Evolutionary conservation across 2,113 vertebrate species (phyloP), one percentile per base, ranked within the genome.

Genomic region (Oostethus manadensis): DNA sequence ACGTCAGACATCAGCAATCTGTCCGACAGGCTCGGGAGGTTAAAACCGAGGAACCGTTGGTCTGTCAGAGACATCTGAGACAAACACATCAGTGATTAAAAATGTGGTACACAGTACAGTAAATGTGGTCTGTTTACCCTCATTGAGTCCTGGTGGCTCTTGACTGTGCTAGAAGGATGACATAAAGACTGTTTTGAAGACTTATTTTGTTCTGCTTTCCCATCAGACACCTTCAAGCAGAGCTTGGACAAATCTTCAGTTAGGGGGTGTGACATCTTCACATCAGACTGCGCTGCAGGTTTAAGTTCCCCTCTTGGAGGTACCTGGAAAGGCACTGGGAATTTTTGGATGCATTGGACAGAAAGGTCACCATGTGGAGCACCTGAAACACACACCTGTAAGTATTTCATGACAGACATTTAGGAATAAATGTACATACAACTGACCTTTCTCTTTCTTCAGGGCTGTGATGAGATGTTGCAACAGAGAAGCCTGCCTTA

Each of bases 401-500:
- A 26, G 23, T 26, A 26, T 5, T 26, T 5, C 23, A 2, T 26
- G 23, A n/a, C n/a, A 11, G 1, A 17, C 16, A 16, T n/a, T 2
- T 18, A 16, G 18, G 46, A 14, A 15, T 16, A 47, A 5, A 9
- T 1, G 2, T 3, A 20, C 2, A n/a, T n/a, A 13, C n/a, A 20
- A 50, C 10, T 6, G 18, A 88, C 86, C 87, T 85, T 81, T 82
- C 6, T 81, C 80, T 45, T 67, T 80, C 60, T 83, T 76, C 65
- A 88, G 58, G 4, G 75, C 66, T 29, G 72, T 18, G 29, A 65
- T 78, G 60, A 94, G 83, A 49, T 88, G 76, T 48, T 75, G 84
- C 6, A 94, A 81, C 54, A 94, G 83, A 42, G 89, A 77, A 0
- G 89, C 86, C 73, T 94, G 93, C 75, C 73, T 88, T 17, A 79